Evolutionary conservation across 2,888 invertebrate genomes (phyloP).

Genomic region (Pteria penguin): DNA sequence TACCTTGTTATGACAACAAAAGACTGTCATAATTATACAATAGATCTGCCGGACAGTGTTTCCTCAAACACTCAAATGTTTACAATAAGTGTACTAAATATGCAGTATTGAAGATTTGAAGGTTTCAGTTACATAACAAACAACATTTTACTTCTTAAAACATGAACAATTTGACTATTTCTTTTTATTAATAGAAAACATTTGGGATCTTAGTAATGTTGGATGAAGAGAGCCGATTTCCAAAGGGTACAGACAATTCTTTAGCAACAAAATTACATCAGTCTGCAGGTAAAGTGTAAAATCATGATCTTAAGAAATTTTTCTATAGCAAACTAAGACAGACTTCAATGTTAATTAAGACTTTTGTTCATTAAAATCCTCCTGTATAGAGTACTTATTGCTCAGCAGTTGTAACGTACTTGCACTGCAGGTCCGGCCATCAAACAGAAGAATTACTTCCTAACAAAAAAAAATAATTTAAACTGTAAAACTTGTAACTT

Average conservation of each 20-base stretch:
- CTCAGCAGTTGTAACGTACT: too few species aligned
- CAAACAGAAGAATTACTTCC: too few species aligned
- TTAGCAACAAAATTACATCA: conserved; percentile 74
- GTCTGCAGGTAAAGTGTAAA: conserved; percentile 55
- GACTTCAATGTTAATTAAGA: background rate
- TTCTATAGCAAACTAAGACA: too few species aligned
- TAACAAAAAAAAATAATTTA: too few species aligned
- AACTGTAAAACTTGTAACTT: too few species aligned
- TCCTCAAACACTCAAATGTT: background rate
- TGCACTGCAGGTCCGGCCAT: too few species aligned
- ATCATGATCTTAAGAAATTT: too few species aligned
- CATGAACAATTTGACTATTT: background rate
- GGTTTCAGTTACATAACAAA: too few species aligned
- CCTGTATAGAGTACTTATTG: background rate
- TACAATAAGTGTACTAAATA: background rate
- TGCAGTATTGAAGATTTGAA: background rate
- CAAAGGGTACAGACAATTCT: conserved; percentile 73
- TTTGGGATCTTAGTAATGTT: conserved; percentile 73
- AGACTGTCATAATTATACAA: too few species aligned
- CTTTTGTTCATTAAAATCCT: background rate
- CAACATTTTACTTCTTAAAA: too few species aligned
- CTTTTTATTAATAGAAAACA: conserved; percentile 61
- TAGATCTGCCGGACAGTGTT: too few species aligned
- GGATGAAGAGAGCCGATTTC: conserved; percentile 78
- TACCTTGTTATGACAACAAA: too few species aligned